These are phyloP conservation scores for Plagiodera versicolora DNA, from an alignment of 2,888 invertebrate species.

Conservation along the genomic window DNA sequence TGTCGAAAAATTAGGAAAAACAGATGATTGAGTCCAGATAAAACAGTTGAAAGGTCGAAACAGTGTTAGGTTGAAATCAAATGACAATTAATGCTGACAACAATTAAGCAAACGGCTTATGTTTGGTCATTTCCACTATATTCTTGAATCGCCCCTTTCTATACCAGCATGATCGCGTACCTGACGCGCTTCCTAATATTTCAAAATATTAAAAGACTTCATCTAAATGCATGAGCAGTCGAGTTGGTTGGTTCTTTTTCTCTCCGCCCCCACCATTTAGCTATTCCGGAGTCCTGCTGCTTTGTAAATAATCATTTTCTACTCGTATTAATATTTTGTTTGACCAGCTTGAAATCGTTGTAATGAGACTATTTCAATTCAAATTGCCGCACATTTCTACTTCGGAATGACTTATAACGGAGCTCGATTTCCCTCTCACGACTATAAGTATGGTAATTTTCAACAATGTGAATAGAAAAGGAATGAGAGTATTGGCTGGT, in stretches of 20 bases:
- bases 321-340: slow-evolving; percentile 51
- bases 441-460: slow-evolving; percentile 8
- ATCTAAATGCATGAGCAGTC: slow-evolving; percentile 48
- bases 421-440: slow-evolving; percentile 1
- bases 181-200: slow-evolving; percentile 47
- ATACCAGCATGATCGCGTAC: too few species aligned
- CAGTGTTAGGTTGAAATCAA: too few species aligned
- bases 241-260: slow-evolving; percentile 12
- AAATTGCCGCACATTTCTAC: slow-evolving; percentile 35
- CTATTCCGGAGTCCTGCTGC: slow-evolving; percentile 43
- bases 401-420: slow-evolving; percentile 16
- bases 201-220: slow-evolving; percentile 46
- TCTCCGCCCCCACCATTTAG: slow-evolving; percentile 31
- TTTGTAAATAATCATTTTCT: slow-evolving; percentile 53
- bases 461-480: neutral
- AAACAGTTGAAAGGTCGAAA: too few species aligned
- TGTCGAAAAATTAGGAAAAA: too few species aligned
- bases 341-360: slow-evolving; percentile 43
- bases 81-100: too few species aligned
- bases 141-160: too few species aligned
- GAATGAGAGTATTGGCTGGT: too few species aligned
- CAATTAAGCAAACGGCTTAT: too few species aligned
- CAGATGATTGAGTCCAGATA: too few species aligned
- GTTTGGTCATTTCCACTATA: too few species aligned
- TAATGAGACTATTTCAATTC: slow-evolving; percentile 49